phyloP scores from a whole-genome alignment of 2,113 vertebrate genomes.

The Eulacestoma nigropectus region DNA sequence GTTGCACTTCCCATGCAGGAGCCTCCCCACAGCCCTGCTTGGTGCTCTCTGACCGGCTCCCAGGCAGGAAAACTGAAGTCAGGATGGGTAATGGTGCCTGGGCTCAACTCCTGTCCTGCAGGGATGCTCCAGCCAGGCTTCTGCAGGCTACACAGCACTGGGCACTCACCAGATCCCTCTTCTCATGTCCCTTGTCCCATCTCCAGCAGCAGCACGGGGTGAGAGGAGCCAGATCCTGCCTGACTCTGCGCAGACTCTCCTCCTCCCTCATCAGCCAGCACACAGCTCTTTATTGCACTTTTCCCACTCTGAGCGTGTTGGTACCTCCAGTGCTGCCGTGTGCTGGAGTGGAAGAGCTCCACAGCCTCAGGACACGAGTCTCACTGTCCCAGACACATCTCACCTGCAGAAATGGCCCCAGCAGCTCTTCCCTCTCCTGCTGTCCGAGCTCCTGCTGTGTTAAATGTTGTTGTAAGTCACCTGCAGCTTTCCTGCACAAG shows the following conservation, averaged over 20 bases:
- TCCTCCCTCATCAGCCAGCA: not conserved
- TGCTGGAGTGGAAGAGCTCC: not conserved
- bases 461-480: not conserved
- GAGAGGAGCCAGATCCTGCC: not conserved
- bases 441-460: not conserved
- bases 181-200: not conserved
- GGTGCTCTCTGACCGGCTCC: not conserved
- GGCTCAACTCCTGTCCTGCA: not conserved
- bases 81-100: not conserved
- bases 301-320: not conserved
- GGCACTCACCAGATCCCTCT: not conserved
- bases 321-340: not conserved
- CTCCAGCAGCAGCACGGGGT: not conserved
- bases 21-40: not conserved
- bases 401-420: not conserved
- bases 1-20: not conserved
- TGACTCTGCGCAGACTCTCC: not conserved
- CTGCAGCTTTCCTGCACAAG: not conserved
- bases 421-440: not conserved
- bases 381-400: not conserved
- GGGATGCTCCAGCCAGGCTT: not conserved
- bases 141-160: not conserved
- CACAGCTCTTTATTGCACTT: not conserved
- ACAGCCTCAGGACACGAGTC: not conserved
- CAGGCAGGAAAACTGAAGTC: not conserved